phyloP scores from a whole-genome alignment of 1,140 invertebrate species.

The Leucophenga varia region DNA sequence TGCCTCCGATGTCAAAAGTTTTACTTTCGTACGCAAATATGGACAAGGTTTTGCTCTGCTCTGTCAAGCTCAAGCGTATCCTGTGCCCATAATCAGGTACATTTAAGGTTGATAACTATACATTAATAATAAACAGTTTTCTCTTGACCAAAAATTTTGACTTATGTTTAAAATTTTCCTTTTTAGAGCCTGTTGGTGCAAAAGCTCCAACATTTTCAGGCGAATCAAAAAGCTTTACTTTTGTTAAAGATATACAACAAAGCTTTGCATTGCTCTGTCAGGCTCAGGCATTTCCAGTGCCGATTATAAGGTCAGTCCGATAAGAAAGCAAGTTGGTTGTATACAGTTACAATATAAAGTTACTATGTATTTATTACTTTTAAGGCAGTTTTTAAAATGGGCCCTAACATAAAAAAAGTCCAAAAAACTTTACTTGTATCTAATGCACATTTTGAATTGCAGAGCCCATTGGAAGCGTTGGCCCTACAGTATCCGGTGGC shows the following conservation, averaged over 20 bases:
- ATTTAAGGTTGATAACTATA: slow-evolving; percentile 9
- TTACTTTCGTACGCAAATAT: slow-evolving; percentile 60
- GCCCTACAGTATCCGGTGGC: slow-evolving; percentile 60
- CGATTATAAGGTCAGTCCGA: slow-evolving; percentile 54
- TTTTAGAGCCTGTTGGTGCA: slow-evolving; percentile 67
- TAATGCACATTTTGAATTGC: slow-evolving; percentile 21
- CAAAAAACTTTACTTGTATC: neutral
- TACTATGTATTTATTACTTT: neutral
- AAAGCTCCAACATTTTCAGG: slow-evolving; percentile 65
- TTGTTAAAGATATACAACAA: slow-evolving; percentile 68
- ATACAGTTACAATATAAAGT: neutral
- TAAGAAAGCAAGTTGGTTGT: neutral
- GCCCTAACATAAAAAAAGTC: too few species aligned
- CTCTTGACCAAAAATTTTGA: too few species aligned
- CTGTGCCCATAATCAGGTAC: slow-evolving; percentile 68
- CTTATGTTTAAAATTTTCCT: too few species aligned
- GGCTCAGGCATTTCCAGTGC: slow-evolving; percentile 64
- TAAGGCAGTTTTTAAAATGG: slow-evolving; percentile 13
- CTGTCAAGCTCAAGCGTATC: slow-evolving; percentile 75
- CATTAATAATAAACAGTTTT: slow-evolving; percentile 5
- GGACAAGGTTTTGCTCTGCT: slow-evolving; percentile 67
- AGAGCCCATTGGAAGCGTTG: slow-evolving; percentile 70
- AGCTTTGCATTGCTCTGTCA: slow-evolving; percentile 73
- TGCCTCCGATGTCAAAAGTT: slow-evolving; percentile 65
- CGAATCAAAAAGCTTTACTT: slow-evolving; percentile 58